Base-by-base conservation (phyloP, 2,888 invertebrate species). In the Eupithecia tripunctaria region DNA sequence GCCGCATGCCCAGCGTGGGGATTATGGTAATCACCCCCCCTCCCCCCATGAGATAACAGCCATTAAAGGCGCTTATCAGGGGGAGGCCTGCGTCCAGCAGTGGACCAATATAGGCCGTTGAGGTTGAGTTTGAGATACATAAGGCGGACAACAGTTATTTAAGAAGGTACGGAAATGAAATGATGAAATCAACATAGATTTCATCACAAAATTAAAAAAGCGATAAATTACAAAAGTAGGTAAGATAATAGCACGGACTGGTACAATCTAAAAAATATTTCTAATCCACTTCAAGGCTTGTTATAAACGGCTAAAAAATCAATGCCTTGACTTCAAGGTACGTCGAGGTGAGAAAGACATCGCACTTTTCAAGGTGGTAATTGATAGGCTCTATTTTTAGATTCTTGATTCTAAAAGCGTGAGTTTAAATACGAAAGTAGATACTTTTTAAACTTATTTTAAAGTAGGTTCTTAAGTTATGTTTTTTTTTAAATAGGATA, bases 341-440 rank as follows among this genome's bases (percentile, higher is more conserved):
- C 73, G 72, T 25, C 73, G 73, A 89, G 86, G 88, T 84, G 81
- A 88, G 81, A 85, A 79, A 88, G 84, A 86, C 86, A 84, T 86
- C 81, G 83, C 81, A 81, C 82, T 84, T 78, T 72, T 79, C 87
- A 89, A 89, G 88, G 88, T 80, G 62, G 70, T 70, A 68, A 75
- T 47, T 75, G 67, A 77, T 77, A 76, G 76, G 72, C 71, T 75
- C 43, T 18, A 32, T 60, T 51, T 60, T 59, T 62, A 64, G 60
- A 27, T 2, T 6, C 18, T 38, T 64, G n/a, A 41, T 21, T 14
- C n/a, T 64, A 64, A 64, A 41, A 18, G 7, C 14, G 27, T 60
- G 10, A 36, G n/a, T 36, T 1, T n/a, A 63, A 63, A 25, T 25
- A 56, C 12, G 56, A 56, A 56, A 56, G 12, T 56, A 12, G 5